Base-by-base conservation (phyloP, 2,888 invertebrate genomes). In the Griposia aprilina region DNA sequence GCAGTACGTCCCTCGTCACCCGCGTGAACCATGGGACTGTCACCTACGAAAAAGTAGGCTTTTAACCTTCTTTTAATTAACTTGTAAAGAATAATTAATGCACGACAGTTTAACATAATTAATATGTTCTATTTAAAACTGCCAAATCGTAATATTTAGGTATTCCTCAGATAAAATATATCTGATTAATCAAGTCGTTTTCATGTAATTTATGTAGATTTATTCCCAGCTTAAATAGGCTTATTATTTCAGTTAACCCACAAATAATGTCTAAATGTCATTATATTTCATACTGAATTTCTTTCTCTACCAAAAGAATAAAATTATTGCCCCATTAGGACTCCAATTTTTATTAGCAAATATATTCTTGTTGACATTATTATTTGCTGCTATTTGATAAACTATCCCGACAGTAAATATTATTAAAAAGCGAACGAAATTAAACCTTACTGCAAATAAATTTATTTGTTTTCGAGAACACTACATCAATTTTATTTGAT, bases 401-500 rank as follows among this genome's bases (percentile, higher is more conserved):
- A 83, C 59, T 50, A n/a, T 36, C 48, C 23, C n/a, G 23, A 36
- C 30, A n/a, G 59, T 65, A 69, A 83, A 81, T 68, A 68, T 72
- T 50, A 59, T n/a, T n/a, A 36, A 65, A 57, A 68, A 78, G 57
- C 7, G 11, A 65, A 30, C 15, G n/a, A 59, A 60, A 69, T 83
- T n/a, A 78, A 72, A 65, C 30, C 62, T 55, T 48, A 36, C 52
- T 48, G 26, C 45, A 52, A 63, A 57, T 26, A 78, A 48, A 3
- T 60, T 13, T 70, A 76, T 81, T 82, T 70, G 60, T 76, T 81
- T 57, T 76, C n/a, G 41, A 66, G n/a, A 57, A n/a, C 36, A 30
- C 11, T 70, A 13, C 8, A 10, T 50, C 20, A 26, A 50, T 57
- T 20, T 41, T 50, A 11, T 68, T 41, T 82, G 26, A 67, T 57